Evolutionary conservation across 2,888 invertebrate species (phyloP).

Genomic region (Perithous albicinctus): DNA sequence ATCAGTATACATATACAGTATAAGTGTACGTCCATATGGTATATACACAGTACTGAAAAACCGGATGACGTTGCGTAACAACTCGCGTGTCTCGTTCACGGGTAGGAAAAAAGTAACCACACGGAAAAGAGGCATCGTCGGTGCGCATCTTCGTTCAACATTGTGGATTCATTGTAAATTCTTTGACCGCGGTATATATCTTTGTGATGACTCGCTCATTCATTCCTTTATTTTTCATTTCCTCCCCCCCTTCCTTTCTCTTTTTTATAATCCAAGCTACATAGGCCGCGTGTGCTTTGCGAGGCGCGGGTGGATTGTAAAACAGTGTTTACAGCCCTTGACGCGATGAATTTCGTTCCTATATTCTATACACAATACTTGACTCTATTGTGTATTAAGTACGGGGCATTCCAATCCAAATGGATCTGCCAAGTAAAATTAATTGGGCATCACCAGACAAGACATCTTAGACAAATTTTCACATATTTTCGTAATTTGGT

Average conservation of each 20-base stretch:
- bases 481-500: too few species aligned
- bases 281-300: neutral
- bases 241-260: neutral
- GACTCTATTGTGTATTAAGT: neutral
- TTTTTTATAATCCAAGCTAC: neutral
- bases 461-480: too few species aligned
- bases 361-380: constrained; percentile 19
- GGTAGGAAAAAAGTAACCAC: constrained; percentile 21
- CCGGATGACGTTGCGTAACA: constrained; percentile 62
- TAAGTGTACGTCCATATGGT: neutral
- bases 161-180: constrained; percentile 39
- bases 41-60: constrained; percentile 43
- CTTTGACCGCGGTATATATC: constrained; percentile 16
- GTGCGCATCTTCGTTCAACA: constrained; percentile 14
- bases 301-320: constrained; percentile 16
- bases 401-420: neutral
- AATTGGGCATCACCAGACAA: too few species aligned
- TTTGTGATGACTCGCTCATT: constrained; percentile 12
- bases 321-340: constrained; percentile 29
- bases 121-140: constrained; percentile 14
- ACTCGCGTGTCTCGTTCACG: constrained; percentile 41
- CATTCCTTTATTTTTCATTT: neutral
- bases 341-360: constrained; percentile 37
- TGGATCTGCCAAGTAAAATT: too few species aligned
- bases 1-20: neutral